phyloP scores from a whole-genome alignment of 2,888 invertebrate genomes.

The Eupeodes luniger region DNA sequence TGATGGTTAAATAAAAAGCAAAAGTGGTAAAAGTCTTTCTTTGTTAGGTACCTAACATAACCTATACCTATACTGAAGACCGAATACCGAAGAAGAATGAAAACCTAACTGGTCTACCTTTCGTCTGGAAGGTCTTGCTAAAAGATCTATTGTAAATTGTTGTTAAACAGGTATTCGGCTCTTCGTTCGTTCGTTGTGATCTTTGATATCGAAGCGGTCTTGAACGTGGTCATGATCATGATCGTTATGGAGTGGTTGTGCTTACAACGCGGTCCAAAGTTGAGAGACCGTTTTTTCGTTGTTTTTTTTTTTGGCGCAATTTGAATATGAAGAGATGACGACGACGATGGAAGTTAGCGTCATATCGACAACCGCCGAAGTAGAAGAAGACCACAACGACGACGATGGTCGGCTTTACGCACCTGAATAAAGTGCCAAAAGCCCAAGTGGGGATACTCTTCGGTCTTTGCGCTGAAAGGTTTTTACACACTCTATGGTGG shows the following conservation, averaged over 20 bases:
- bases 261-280: slow-evolving; percentile 44
- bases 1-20: slow-evolving; percentile 54
- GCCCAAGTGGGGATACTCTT: slow-evolving; percentile 39
- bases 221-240: slow-evolving; percentile 64
- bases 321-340: slow-evolving; percentile 71
- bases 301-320: slow-evolving; percentile 64
- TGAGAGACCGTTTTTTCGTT: slow-evolving; percentile 52
- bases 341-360: slow-evolving; percentile 14
- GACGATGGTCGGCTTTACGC: slow-evolving; percentile 65
- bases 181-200: slow-evolving; percentile 37
- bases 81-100: background rate
- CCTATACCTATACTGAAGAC: background rate
- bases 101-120: slow-evolving; percentile 54
- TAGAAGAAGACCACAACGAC: slow-evolving; percentile 26
- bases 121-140: slow-evolving; percentile 60
- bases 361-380: background rate
- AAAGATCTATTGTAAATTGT: slow-evolving; percentile 37
- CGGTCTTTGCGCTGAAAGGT: slow-evolving; percentile 15
- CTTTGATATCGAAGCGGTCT: slow-evolving; percentile 2
- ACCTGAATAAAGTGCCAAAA: slow-evolving; percentile 60
- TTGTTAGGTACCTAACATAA: background rate
- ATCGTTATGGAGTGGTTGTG: slow-evolving; percentile 40
- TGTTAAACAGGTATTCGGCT: slow-evolving; percentile 63
- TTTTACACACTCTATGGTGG: background rate
- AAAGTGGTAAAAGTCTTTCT: slow-evolving; percentile 76